Base-by-base conservation (phyloP, 2,797 vertebrate species). In the Acipenser oxyrinchus region DNA sequence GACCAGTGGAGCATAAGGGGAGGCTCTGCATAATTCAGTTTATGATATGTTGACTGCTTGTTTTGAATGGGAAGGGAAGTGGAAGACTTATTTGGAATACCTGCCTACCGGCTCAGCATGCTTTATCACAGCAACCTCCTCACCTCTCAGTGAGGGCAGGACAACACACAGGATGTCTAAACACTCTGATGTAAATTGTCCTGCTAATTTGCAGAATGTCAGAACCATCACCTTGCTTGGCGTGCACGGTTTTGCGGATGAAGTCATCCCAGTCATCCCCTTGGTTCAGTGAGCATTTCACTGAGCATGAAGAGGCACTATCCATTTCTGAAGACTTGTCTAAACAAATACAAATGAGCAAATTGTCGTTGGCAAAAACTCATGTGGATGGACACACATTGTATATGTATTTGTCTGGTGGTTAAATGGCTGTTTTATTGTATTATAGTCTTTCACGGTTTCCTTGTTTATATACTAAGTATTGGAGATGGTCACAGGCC, bases 191-290 rank as follows among this genome's bases (percentile, higher is more conserved):
- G 86, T 83, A 89, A 89, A 89, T 88, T 72, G 83, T 69, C 71
- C 79, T 77, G 75, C 84, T 87, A 83, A 89, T 88, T 89, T 90
- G 87, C 86, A 90, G 88, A 79, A 83, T 71, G 71, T 75, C 74
- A 74, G 78, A 64, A 70, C 80, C 76, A 75, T 81, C 76, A 79
- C 74, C 83, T 37, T 69, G 61, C 49, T 75, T 74, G 69, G 71
- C 80, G 85, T 83, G 84, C 85, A 85, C 82, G 81, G 79, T 58
- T 58, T 75, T 77, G 81, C 77, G 78, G 75, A 79, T 75, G 70
- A 78, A 80, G 74, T n/a, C n/a, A n/a, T n/a, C 82, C 78, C 74
- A 65, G 48, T 18, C 8, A 9, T 4, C 10, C 7, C 49, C 6
- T 15, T 18, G 13, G 57, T 52, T 68, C 64, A 64, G 69, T 51